A percentile compares a stretch with the other conserved stretches of the same genome.
These are phyloP conservation scores for Heliconius nattereri DNA, from an alignment of 1,140 invertebrate genomes.

Conservation along the genomic window DNA sequence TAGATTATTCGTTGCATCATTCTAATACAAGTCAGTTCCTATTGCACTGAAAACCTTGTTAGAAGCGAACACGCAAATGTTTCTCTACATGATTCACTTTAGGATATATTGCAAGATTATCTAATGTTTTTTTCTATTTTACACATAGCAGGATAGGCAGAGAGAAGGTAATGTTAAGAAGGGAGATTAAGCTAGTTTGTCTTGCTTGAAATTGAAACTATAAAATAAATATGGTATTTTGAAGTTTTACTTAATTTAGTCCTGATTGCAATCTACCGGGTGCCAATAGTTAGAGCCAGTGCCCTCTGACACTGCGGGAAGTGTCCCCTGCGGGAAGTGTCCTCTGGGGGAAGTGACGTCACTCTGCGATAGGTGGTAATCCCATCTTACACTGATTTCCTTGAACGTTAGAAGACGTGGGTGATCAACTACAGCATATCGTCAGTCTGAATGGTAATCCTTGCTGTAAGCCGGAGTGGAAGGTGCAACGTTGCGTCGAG, in stretches of 20 bases:
- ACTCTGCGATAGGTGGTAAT: not conserved
- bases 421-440: not conserved
- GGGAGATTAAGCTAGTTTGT: too few relatives aligned
- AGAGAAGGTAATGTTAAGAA: too few relatives aligned
- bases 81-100: not conserved
- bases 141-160: too few relatives aligned
- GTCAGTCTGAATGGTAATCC: not conserved
- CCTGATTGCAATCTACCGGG: not conserved
- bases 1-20: constrained; percentile 8
- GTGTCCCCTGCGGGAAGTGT: not conserved
- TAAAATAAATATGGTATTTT: too few relatives aligned
- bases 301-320: too few relatives aligned
- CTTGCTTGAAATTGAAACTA: too few relatives aligned
- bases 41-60: constrained; percentile 3
- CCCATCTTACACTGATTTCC: constrained; percentile 6
- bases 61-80: not conserved
- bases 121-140: not conserved
- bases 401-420: constrained; percentile 7
- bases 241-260: not conserved
- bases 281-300: not conserved
- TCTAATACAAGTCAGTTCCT: not conserved
- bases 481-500: too few relatives aligned
- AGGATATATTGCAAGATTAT: not conserved
- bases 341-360: not conserved
- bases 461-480: too few relatives aligned